Evolutionary conservation across 2,797 vertebrate genomes (phyloP).

Genomic region (Hypotaenidia philippensis): DNA sequence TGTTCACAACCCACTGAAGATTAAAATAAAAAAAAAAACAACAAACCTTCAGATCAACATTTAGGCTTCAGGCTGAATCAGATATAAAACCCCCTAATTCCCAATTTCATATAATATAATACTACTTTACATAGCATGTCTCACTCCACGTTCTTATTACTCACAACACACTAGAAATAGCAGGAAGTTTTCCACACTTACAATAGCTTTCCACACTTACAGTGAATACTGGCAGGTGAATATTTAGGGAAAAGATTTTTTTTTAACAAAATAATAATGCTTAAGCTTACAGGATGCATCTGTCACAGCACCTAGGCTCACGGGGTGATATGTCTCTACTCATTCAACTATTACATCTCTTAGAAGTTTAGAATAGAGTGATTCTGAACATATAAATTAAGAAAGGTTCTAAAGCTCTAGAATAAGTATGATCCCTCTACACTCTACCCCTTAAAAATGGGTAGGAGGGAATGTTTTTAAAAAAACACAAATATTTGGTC

Average conservation of each 20-base stretch:
- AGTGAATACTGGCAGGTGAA: not conserved
- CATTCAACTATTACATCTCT: not conserved
- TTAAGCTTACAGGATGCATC: not conserved
- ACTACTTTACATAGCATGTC: not conserved
- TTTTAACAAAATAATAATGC: not conserved
- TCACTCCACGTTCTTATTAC: not conserved
- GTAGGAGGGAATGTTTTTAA: not conserved
- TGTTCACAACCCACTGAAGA: not conserved
- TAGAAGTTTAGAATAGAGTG: not conserved
- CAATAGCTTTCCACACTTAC: not conserved
- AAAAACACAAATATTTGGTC: not conserved
- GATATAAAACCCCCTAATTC: not conserved
- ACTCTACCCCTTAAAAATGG: not conserved
- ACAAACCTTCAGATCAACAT: not conserved
- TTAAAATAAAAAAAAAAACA: not conserved
- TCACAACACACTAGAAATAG: not conserved
- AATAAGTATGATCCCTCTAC: not conserved
- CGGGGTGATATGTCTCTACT: not conserved
- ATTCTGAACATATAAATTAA: not conserved
- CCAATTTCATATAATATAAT: not conserved
- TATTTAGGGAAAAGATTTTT: not conserved
- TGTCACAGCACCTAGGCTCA: not conserved
- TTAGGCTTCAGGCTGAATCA: not conserved
- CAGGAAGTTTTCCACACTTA: not conserved
- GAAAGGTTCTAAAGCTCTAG: not conserved